Conservation (phyloP, 2,113 vertebrate species). For the Shinisaurus crocodilurus region DNA sequence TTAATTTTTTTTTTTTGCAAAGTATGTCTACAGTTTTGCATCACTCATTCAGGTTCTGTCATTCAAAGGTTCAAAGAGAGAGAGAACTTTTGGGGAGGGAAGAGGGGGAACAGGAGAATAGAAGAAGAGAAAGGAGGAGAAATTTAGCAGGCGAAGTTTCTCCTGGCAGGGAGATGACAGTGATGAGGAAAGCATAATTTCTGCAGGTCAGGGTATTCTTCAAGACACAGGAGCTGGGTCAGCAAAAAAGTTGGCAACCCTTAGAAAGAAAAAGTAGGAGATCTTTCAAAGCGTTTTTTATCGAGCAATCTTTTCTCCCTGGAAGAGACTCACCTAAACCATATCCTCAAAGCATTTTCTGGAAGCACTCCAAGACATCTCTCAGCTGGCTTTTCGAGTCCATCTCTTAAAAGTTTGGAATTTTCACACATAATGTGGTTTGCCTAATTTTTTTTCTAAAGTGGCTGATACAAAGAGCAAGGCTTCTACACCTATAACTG, state of each 20-base stretch:
- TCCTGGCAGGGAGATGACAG: background rate
- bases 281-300: background rate
- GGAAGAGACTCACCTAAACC: background rate
- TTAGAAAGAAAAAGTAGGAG: background rate
- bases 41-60: rapidly evolving
- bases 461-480: background rate
- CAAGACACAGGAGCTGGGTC: background rate
- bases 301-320: background rate
- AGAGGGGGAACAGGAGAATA: background rate
- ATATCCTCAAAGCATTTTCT: background rate
- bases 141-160: background rate
- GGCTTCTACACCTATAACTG: background rate
- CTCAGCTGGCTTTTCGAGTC: background rate
- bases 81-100: background rate
- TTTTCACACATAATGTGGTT: background rate
- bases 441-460: background rate
- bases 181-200: background rate
- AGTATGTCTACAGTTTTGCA: background rate
- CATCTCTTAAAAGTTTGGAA: background rate
- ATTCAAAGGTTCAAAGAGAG: background rate
- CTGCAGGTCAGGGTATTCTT: background rate
- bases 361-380: background rate
- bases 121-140: background rate
- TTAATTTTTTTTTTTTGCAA: background rate
- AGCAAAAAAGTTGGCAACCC: background rate